These are phyloP conservation scores for Vanessa atalanta DNA, from an alignment of 1,140 invertebrate genomes.

Conservation along the genomic window DNA sequence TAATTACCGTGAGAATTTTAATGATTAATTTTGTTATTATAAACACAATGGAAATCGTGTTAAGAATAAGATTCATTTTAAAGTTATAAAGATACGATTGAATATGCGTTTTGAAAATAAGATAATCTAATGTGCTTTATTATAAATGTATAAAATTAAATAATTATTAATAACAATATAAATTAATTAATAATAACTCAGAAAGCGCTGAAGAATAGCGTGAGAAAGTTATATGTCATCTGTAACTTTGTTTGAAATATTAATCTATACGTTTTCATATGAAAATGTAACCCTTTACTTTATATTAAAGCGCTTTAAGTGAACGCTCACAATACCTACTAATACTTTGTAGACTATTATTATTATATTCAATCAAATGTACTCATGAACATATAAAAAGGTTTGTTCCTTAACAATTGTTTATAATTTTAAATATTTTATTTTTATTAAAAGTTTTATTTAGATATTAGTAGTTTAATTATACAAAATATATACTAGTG, in stretches of 20 bases:
- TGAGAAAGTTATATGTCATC: neutral
- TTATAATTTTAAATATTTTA: too few relatives aligned
- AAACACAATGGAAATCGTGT: neutral
- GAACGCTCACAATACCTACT: too few relatives aligned
- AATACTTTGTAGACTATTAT: too few relatives aligned
- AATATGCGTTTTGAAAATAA: neutral
- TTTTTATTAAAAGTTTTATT: too few relatives aligned
- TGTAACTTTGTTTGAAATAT: neutral
- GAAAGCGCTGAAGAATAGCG: neutral
- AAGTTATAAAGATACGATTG: neutral
- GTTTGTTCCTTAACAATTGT: too few relatives aligned
- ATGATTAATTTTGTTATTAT: constrained; percentile 5
- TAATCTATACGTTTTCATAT: neutral
- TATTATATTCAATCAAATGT: too few relatives aligned
- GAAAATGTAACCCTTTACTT: neutral
- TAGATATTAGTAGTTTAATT: too few relatives aligned
- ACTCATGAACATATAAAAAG: too few relatives aligned
- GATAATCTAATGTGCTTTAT: neutral
- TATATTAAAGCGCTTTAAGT: too few relatives aligned
- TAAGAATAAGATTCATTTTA: neutral
- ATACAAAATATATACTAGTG: too few relatives aligned
- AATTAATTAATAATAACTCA: neutral
- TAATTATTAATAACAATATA: too few relatives aligned
- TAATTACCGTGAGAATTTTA: constrained; percentile 27
- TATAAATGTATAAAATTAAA: neutral